These are phyloP conservation scores for Heterotis niloticus DNA, from an alignment of 2,113 vertebrate species.

Conservation along the genomic window DNA sequence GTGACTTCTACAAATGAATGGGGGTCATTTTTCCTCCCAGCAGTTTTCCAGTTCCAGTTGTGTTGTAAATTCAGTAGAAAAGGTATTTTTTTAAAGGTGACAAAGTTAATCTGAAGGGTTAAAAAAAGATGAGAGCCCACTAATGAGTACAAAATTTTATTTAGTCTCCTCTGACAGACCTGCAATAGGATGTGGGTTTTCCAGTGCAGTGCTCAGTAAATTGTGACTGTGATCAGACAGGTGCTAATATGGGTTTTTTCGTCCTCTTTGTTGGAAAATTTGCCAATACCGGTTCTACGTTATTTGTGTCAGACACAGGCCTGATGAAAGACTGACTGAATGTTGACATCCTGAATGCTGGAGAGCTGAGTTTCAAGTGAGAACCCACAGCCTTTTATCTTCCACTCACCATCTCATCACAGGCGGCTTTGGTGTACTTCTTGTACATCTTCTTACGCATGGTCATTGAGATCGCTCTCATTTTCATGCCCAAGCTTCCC, in stretches of 20 bases:
- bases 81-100: no score
- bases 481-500: slow-evolving; percentile 82
- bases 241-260: no score
- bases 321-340: not conserved
- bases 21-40: no score
- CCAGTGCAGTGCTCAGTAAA: no score
- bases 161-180: not conserved
- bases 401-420: slow-evolving; percentile 78
- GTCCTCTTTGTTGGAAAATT: no score
- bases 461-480: slow-evolving; percentile 90
- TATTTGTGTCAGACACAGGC: not conserved
- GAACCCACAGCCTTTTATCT: not conserved
- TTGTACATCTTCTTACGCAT: slow-evolving; percentile 88
- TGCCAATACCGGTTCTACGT: not conserved
- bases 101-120: not conserved
- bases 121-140: no score
- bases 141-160: no score
- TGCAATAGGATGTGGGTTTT: not conserved
- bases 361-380: slow-evolving; percentile 49
- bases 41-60: no score
- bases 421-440: slow-evolving; percentile 80
- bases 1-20: no score
- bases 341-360: slow-evolving; percentile 13
- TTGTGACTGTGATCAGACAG: no score
- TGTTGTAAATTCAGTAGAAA: no score